These are phyloP conservation scores for Callimorpha dominula DNA, from an alignment of 2,888 invertebrate genomes.

Conservation along the genomic window DNA sequence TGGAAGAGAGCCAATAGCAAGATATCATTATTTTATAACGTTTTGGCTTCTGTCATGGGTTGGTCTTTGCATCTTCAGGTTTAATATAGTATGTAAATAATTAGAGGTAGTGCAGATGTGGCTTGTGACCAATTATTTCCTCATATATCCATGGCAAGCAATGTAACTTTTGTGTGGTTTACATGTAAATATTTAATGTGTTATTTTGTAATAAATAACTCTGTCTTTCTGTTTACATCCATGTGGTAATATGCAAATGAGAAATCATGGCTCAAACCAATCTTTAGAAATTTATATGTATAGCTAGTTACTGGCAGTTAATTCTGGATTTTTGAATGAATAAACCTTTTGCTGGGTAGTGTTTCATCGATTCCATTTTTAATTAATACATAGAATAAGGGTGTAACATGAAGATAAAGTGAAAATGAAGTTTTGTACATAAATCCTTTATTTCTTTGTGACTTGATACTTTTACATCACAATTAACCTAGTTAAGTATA, in stretches of 20 bases:
- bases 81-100: neutral
- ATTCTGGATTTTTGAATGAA: too few relatives aligned
- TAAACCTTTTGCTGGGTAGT: neutral
- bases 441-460: conserved; percentile 45
- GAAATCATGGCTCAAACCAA: too few relatives aligned
- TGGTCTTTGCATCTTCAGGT: neutral
- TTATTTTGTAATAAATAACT: too few relatives aligned
- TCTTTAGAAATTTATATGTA: too few relatives aligned
- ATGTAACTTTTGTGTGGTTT: neutral
- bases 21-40: too few relatives aligned
- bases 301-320: too few relatives aligned
- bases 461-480: conserved; percentile 54
- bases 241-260: too few relatives aligned
- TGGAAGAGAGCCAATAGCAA: conserved; percentile 61
- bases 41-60: too few relatives aligned
- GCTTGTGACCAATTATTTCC: neutral
- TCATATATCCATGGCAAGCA: too few relatives aligned
- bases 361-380: neutral
- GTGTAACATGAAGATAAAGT: neutral
- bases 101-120: neutral
- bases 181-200: neutral
- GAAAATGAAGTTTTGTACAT: conserved; percentile 29
- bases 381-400: neutral
- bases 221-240: too few relatives aligned
- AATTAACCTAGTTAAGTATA: conserved; percentile 54